Base-by-base conservation (phyloP, 1,140 invertebrate species). In the Leptonema lineaticorne region DNA sequence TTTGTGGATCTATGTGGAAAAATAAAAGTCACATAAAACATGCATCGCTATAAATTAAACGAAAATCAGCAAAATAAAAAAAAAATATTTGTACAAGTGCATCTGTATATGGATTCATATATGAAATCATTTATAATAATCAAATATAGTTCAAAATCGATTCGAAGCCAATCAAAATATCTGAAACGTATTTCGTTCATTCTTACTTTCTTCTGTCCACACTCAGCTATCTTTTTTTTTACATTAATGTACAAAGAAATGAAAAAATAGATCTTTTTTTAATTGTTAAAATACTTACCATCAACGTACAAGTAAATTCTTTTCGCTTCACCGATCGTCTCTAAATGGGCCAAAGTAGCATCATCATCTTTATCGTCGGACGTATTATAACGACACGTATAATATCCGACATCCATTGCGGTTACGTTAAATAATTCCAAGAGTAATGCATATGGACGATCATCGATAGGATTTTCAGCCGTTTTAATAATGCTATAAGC, bases 251-350 rank as follows among this genome's bases (percentile, higher is more conserved):
- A n/a, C n/a, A n/a, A n/a, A n/a, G n/a, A n/a, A n/a, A n/a, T n/a
- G n/a, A n/a, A n/a, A n/a, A n/a, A n/a, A n/a, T n/a, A 14, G 3
- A 45, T 33, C 37, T 50, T 22, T 5, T 18, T 18, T 20, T 22
- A 50, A 22, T 53, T 11, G 3, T 7, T 9, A 53, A 24, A 1
- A 26, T 7, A 53, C 81, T 83, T 82, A 88, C 89, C 88, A 75
- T 85, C 81, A 0, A 90, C 86, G 73, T 85, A 90, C 65, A 90
- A 77, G 70, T 90, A 90, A 48, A 86, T 81, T 70, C 84, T 83
- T 67, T 80, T 77, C 5, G 79, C 82, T 46, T 80, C 74, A 28
- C 71, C 73, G 1, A 77, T 76, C 75, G 83, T 82, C 24, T 81
- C 79, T 30, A 77, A 71, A 26, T 82, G 69, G 18, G 81, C 75